Conservation (phyloP, 2,797 vertebrate genomes). For the Neosilurus mollespiculum region DNA sequence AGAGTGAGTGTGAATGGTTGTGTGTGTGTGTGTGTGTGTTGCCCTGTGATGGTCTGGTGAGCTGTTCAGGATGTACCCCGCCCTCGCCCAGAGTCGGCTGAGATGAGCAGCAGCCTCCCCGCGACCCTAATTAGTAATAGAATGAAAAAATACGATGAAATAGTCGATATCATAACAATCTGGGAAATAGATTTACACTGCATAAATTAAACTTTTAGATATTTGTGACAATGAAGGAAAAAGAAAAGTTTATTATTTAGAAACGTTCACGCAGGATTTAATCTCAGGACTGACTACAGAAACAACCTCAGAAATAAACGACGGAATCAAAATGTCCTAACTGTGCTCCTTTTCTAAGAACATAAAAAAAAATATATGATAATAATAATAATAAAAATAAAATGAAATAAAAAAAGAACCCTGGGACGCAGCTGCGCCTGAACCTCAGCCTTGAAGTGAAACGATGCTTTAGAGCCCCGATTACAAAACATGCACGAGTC, state of each 20-base stretch:
- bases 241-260: not conserved
- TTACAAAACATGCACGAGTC: conserved; percentile 1
- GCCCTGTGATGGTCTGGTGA: too few species aligned
- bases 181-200: not conserved
- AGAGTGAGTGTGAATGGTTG: too few species aligned
- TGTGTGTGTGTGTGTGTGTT: too few species aligned
- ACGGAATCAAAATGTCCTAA: conserved; percentile 22
- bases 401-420: not conserved
- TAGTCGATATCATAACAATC: not conserved
- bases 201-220: not conserved
- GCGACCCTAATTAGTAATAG: too few species aligned
- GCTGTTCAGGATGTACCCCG: too few species aligned
- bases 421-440: not conserved
- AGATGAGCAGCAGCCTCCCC: too few species aligned
- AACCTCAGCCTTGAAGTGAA: conserved; percentile 18
- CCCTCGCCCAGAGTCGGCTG: too few species aligned
- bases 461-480: not conserved
- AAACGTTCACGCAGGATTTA: not conserved
- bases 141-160: too few species aligned
- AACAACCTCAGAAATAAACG: not conserved
- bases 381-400: too few species aligned
- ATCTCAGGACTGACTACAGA: not conserved
- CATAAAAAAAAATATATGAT: too few species aligned
- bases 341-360: not conserved
- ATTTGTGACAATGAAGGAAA: not conserved